Conservation (phyloP, 1,140 invertebrate genomes). For the Harlomillsia oculata region DNA sequence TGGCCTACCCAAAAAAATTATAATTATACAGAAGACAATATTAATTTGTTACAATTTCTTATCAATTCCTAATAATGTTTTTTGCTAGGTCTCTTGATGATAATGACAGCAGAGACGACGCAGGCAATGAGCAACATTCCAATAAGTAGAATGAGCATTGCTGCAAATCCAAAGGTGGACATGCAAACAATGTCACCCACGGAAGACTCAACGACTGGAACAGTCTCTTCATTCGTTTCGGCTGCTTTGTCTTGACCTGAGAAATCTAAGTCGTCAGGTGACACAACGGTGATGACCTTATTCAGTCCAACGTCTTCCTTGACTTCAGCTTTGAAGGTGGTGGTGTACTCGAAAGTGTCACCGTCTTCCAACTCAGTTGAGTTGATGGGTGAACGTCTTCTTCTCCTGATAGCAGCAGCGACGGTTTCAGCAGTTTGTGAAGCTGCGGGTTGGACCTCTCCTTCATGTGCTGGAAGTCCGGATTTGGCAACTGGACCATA, state of each 20-base stretch:
- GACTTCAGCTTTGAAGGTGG: conserved; percentile 49
- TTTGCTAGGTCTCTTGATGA: conserved; percentile 34
- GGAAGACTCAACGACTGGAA: conserved; percentile 25
- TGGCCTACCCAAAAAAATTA: no score
- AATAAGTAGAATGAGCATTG: conserved; percentile 32
- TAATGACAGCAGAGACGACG: conserved; percentile 28
- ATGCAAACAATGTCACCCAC: conserved; percentile 33
- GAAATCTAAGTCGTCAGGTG: conserved; percentile 28
- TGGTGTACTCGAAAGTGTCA: conserved; percentile 37
- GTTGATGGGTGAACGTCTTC: conserved; percentile 45
- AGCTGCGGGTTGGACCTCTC: conserved; percentile 36
- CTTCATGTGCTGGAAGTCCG: conserved; percentile 25
- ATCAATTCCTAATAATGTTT: conserved; percentile 12
- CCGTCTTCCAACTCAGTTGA: conserved; percentile 56
- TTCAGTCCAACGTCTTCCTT: conserved; percentile 73
- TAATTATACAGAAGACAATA: not conserved
- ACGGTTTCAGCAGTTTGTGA: conserved; percentile 47
- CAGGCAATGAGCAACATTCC: conserved; percentile 32
- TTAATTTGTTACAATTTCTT: not conserved
- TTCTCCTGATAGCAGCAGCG: conserved; percentile 36
- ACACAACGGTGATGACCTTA: conserved; percentile 49
- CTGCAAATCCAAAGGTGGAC: conserved; percentile 33
- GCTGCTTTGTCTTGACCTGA: conserved; percentile 2
- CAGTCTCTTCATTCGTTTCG: conserved; percentile 9
- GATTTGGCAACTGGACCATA: conserved; percentile 34